These are phyloP conservation scores for Otus sunia DNA, from an alignment of 2,113 vertebrate species.

Conservation along the genomic window DNA sequence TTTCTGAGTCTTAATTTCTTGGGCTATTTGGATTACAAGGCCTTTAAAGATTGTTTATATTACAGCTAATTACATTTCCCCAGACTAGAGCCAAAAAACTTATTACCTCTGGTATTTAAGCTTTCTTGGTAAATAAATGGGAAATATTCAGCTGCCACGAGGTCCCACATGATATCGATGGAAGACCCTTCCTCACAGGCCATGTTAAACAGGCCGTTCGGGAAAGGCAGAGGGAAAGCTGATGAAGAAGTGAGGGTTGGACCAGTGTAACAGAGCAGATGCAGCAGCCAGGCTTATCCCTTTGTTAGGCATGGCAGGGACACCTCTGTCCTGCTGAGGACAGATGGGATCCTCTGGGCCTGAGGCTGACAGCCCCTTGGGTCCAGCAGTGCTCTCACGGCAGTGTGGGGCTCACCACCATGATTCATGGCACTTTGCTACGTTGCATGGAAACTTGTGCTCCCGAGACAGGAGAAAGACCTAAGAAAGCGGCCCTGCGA, in stretches of 20 bases:
- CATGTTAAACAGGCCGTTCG: fast-evolving
- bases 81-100: background rate
- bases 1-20: background rate
- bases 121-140: background rate
- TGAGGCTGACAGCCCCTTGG: background rate
- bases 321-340: background rate
- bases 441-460: background rate
- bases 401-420: fast-evolving
- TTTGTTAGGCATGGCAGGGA: background rate
- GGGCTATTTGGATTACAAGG: background rate
- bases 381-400: fast-evolving
- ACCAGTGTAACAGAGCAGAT: background rate
- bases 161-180: background rate
- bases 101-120: background rate
- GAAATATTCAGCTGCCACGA: background rate
- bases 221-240: background rate
- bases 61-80: background rate
- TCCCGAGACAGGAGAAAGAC: background rate
- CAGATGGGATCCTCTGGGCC: background rate
- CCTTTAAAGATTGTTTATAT: background rate
- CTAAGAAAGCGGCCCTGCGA: background rate
- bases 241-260: background rate
- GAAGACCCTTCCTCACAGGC: background rate
- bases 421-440: fast-evolving
- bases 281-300: background rate